A percentile compares a stretch with the other conserved stretches of the same genome.
Evolutionary conservation across 1,140 invertebrate genomes (phyloP).

Genomic region (Hirudo medicinalis): DNA sequence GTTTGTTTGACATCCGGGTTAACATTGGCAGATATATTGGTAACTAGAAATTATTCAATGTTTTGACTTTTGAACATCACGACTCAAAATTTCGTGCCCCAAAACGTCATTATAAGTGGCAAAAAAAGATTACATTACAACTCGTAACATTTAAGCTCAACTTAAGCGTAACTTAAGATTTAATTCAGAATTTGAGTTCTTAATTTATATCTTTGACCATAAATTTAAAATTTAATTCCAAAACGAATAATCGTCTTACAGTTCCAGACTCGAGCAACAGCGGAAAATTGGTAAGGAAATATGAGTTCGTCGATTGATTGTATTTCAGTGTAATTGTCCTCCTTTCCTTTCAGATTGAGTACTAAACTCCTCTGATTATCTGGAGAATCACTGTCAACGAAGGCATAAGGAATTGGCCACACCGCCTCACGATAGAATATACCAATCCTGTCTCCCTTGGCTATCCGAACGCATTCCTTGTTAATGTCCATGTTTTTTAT

Average conservation of each 20-base stretch:
- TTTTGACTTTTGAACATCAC: too few relatives aligned
- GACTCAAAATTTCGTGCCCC: too few relatives aligned
- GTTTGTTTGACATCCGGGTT: not conserved
- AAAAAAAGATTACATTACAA: too few relatives aligned
- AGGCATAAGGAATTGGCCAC: not conserved
- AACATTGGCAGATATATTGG: not conserved
- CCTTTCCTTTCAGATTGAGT: not conserved
- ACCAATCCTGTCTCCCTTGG: not conserved
- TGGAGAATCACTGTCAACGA: not conserved
- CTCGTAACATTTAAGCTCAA: too few relatives aligned
- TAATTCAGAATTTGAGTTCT: too few relatives aligned
- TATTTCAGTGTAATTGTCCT: too few relatives aligned
- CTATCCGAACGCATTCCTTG: not conserved
- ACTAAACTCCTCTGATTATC: not conserved
- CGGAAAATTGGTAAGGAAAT: slow-evolving; percentile 7
- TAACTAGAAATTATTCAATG: too few relatives aligned
- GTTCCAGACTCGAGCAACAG: not conserved
- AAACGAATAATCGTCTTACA: too few relatives aligned
- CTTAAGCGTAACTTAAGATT: too few relatives aligned
- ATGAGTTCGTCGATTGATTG: slow-evolving; percentile 5
- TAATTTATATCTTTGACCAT: too few relatives aligned
- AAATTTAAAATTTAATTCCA: too few relatives aligned
- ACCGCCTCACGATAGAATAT: not conserved
- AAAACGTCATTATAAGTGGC: too few relatives aligned
- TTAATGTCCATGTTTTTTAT: not conserved